Conservation (phyloP, 2,888 invertebrate genomes). For the Apotomis turbidana region DNA sequence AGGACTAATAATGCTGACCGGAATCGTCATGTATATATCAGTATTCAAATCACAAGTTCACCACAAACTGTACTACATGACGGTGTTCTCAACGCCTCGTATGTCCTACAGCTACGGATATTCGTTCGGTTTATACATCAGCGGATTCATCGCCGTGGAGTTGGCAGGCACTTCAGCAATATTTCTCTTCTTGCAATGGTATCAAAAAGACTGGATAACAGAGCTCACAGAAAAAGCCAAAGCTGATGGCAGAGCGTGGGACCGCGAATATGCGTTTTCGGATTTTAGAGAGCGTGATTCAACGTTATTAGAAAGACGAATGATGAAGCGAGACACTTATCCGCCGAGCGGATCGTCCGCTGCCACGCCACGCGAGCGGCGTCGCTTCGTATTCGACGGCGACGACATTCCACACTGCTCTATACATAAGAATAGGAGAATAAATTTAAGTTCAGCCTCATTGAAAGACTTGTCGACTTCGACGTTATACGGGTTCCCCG, state of each 20-base stretch:
- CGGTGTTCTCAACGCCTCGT: slow-evolving; percentile 89
- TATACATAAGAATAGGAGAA: slow-evolving; percentile 82
- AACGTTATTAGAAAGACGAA: slow-evolving; percentile 71
- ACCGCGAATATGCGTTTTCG: slow-evolving; percentile 79
- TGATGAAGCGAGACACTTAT: slow-evolving; percentile 78
- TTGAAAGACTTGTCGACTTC: slow-evolving; percentile 83
- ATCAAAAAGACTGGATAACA: slow-evolving; percentile 86
- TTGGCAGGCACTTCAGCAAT: slow-evolving; percentile 94
- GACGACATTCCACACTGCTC: slow-evolving; percentile 83
- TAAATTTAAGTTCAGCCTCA: slow-evolving; percentile 82
- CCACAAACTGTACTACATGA: slow-evolving; percentile 91
- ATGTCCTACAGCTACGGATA: slow-evolving; percentile 95
- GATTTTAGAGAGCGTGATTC: slow-evolving; percentile 78
- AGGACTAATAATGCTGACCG: slow-evolving; percentile 95
- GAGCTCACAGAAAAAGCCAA: slow-evolving; percentile 79
- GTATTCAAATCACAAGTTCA: slow-evolving; percentile 96
- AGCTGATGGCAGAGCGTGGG: slow-evolving; percentile 78
- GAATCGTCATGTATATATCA: slow-evolving; percentile 96
- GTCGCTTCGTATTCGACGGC: slow-evolving; percentile 87
- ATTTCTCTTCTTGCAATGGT: slow-evolving; percentile 93
- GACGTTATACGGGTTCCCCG: slow-evolving; percentile 86
- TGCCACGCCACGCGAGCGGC: slow-evolving; percentile 80
- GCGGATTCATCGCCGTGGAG: slow-evolving; percentile 93
- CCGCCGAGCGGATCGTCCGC: slow-evolving; percentile 74
- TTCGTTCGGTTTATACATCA: slow-evolving; percentile 93